A percentile compares a stretch with the other conserved stretches of the same genome.
These are phyloP conservation scores for Cyclina sinensis DNA, from an alignment of 1,140 invertebrate species.

Conservation along the genomic window DNA sequence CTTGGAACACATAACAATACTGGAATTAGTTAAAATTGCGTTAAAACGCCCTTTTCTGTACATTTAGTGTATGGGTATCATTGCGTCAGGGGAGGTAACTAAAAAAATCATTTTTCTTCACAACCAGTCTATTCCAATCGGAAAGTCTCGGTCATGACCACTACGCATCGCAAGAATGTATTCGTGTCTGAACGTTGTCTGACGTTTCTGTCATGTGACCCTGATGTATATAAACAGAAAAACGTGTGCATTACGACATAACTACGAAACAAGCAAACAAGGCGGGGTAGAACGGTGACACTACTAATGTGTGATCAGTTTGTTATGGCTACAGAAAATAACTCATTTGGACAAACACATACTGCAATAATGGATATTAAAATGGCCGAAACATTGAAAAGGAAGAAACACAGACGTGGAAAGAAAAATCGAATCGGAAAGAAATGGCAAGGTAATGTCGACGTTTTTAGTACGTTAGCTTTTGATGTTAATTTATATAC, in stretches of 20 bases:
- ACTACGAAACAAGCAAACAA: neutral
- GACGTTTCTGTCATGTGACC: constrained; percentile 56
- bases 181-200: constrained; percentile 41
- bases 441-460: constrained; percentile 16
- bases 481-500: neutral
- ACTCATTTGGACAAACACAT: constrained; percentile 2
- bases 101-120: no score
- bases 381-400: constrained; percentile 46
- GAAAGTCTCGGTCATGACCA: no score
- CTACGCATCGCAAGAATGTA: no score
- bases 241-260: constrained; percentile 30
- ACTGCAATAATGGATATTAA: constrained; percentile 34
- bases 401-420: constrained; percentile 54
- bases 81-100: no score
- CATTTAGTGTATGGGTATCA: no score
- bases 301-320: neutral
- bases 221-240: constrained; percentile 40
- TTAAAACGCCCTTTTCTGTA: no score
- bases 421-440: constrained; percentile 51
- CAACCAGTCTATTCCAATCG: neutral
- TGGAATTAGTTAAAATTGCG: no score
- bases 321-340: constrained; percentile 20
- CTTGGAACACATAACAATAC: no score
- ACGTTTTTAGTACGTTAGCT: constrained; percentile 39
- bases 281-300: no score